A percentile compares a stretch with the other conserved stretches of the same genome.
Evolutionary conservation across 53 echinoderm and acorn worm species (phyloP).

Genomic region (Zoroaster sp.): DNA sequence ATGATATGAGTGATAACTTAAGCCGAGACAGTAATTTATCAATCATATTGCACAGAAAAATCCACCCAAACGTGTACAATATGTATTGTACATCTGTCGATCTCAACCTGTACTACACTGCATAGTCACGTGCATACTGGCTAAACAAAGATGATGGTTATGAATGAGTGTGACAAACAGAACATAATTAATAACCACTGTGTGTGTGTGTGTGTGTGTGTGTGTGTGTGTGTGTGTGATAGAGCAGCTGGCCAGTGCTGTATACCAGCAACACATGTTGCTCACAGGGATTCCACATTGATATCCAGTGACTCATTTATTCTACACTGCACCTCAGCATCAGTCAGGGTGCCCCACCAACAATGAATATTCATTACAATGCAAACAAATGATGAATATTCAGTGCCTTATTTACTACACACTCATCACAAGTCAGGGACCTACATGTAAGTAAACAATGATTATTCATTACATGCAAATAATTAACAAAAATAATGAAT

Average conservation of each 20-base stretch:
- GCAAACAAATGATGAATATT: no score
- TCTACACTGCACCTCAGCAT: no score
- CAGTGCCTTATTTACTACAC: no score
- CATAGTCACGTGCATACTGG: not conserved
- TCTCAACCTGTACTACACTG: not conserved
- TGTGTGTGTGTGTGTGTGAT: not conserved
- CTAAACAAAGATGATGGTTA: not conserved
- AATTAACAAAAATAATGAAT: no score
- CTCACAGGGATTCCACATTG: not conserved
- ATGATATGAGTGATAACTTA: not conserved
- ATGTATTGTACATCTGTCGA: no score
- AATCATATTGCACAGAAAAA: not conserved
- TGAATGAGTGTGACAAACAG: not conserved
- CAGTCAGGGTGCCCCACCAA: constrained; percentile 29
- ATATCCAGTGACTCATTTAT: constrained; percentile 31
- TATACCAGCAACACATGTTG: constrained; percentile 49
- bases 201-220: not conserved
- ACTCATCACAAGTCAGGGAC: no score
- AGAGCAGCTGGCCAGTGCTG: not conserved
- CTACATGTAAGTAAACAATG: no score
- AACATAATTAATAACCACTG: not conserved
- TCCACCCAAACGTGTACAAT: not conserved
- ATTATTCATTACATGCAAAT: no score
- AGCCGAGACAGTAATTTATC: not conserved
- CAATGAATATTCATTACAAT: constrained; percentile 13